Conservation (phyloP, 2,113 vertebrate genomes). For the Calypte anna region DNA sequence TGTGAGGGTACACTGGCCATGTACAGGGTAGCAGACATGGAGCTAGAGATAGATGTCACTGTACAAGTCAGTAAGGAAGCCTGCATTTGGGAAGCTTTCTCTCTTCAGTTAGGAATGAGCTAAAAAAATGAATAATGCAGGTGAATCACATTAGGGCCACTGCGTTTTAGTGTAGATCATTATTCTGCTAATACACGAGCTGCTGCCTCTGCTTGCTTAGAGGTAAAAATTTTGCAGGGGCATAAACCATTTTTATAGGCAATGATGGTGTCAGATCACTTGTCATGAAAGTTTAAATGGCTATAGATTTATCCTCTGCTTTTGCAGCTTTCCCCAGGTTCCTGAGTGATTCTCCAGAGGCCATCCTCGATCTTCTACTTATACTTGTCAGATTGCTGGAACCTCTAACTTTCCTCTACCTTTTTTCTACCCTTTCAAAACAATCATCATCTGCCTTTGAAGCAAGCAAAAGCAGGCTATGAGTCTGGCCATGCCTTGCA, state of each 20-base stretch:
- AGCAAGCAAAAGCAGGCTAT: not conserved
- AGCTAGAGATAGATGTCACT: not conserved
- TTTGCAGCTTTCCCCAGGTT: not conserved
- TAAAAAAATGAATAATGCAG: not conserved
- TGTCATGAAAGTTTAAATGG: not conserved
- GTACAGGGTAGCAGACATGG: not conserved
- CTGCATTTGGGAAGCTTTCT: not conserved
- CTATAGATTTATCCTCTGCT: not conserved
- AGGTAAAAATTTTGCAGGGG: not conserved
- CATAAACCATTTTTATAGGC: not conserved
- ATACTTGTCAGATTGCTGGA: not conserved
- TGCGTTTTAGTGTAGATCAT: not conserved
- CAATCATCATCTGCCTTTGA: not conserved
- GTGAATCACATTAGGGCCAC: not conserved
- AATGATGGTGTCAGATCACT: not conserved
- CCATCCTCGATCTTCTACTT: accelerated
- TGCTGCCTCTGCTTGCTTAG: not conserved
- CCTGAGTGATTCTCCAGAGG: not conserved
- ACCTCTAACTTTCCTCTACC: not conserved
- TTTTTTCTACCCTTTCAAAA: constrained; percentile 5
- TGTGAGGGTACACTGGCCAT: accelerated
- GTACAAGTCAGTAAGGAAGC: not conserved
- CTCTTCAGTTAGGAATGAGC: not conserved
- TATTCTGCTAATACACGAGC: not conserved
- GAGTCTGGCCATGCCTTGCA: not conserved